Evolutionary conservation across 2,888 invertebrate genomes (phyloP).

Genomic region (Napeogenes inachia): DNA sequence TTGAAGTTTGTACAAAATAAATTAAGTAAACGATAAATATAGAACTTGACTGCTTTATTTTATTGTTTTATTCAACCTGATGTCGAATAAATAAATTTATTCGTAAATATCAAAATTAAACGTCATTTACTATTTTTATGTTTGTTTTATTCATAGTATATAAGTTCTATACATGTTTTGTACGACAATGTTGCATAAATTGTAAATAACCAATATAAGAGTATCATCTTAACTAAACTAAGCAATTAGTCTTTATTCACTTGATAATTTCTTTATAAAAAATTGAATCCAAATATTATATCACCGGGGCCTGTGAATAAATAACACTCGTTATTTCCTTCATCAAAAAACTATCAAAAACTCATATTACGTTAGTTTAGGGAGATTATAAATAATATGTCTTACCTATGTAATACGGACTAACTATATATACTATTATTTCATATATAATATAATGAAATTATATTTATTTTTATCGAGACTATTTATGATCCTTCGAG

Average conservation of each 20-base stretch:
- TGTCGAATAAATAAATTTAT: conserved; percentile 3
- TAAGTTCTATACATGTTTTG: conserved; percentile 26
- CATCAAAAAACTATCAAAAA: background rate
- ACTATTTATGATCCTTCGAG: too few relatives aligned
- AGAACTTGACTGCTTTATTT: conserved; percentile 78
- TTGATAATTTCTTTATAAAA: conserved; percentile 47
- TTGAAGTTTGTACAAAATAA: conserved; percentile 80
- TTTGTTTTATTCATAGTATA: conserved; percentile 63
- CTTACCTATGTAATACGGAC: too few relatives aligned
- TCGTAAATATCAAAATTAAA: conserved; percentile 44
- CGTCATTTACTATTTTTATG: conserved; percentile 71
- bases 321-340: too few relatives aligned
- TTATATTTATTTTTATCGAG: too few relatives aligned
- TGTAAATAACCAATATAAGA: conserved; percentile 38
- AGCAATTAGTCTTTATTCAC: conserved; percentile 61
- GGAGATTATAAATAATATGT: too few relatives aligned
- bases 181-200: conserved; percentile 10
- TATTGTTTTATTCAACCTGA: conserved; percentile 51
- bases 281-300: conserved; percentile 39
- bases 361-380: background rate
- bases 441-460: too few relatives aligned
- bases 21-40: conserved; percentile 79
- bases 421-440: too few relatives aligned
- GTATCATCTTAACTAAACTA: conserved; percentile 53
- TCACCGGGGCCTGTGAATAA: background rate